Percentiles rank a stretch among this genome's conserved stretches.
phyloP scores from a whole-genome alignment of 1,140 invertebrate species.

The Eufriesea mexicana region DNA sequence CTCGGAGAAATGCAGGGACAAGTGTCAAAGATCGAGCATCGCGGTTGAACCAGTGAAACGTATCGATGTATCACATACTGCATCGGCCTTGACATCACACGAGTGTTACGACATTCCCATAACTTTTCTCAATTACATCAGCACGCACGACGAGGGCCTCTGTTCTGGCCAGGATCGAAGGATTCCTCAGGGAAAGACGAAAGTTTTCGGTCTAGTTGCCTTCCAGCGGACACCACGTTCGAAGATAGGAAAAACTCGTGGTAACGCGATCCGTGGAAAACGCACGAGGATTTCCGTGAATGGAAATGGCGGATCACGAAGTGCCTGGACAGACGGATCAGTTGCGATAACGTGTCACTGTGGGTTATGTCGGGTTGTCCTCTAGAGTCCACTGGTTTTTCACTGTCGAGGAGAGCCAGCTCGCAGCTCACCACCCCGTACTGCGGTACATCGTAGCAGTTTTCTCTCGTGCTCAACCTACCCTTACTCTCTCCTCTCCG shows the following conservation, averaged over 20 bases:
- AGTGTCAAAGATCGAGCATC: background rate
- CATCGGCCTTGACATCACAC: slow-evolving; percentile 62
- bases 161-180: background rate
- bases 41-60: background rate
- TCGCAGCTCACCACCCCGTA: slow-evolving; percentile 75
- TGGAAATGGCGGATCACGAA: slow-evolving; percentile 46
- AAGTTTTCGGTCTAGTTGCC: background rate
- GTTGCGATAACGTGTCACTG: background rate
- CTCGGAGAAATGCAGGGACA: too few relatives aligned
- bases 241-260: background rate
- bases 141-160: background rate
- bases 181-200: background rate
- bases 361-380: background rate
- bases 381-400: slow-evolving; percentile 43
- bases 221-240: background rate
- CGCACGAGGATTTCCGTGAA: background rate
- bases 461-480: slow-evolving; percentile 72
- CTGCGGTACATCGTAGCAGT: slow-evolving; percentile 78
- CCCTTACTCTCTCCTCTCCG: slow-evolving; percentile 37
- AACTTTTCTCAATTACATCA: background rate
- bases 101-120: background rate
- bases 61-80: slow-evolving; percentile 36
- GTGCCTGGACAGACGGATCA: background rate
- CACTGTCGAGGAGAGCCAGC: slow-evolving; percentile 64
- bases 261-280: background rate